Base-by-base conservation (phyloP, 2,888 invertebrate genomes). In the Tillus elongatus region DNA sequence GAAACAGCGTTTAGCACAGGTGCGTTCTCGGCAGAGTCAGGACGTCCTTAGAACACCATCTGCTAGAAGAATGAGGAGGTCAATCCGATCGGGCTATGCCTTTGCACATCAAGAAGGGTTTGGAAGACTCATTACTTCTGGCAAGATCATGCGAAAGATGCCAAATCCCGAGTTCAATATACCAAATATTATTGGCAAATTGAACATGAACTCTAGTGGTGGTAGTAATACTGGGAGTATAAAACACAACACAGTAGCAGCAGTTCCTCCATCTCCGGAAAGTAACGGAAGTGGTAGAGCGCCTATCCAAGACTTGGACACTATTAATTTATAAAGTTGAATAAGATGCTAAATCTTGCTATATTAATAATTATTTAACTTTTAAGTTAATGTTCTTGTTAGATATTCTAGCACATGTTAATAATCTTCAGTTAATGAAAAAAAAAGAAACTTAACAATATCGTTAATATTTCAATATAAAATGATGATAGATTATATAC, bases 71-170 rank as follows among this genome's bases (percentile, higher is more conserved):
- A 89, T 89, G 41, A 74, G 96, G 24, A 80, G 91, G 54, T 93
- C 92, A 15, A 77, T 96, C 45, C 82, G 96, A 39, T 95, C 95
- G 8, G 96, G 97, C 38, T 93, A 98, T 69, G 97, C 97, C 6
- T 98, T 98, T 70, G 92, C 97, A 39, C 97, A 98, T 70, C 92
- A 93, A 60, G 90, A 92, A 72, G 95, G 95, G 52, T 96, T 95
- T 67, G 95, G 95, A 32, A 77, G 91, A 12, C 83, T 98, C 52
- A 98, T 98, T 63, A 97, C 95, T 8, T 91, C 91, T 33, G 96
- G 95, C 41, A 91, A 91, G 69, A 92, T 95, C 58, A 93, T 95
- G 92, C 75, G 81, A 47, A 82, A 85, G 60, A 69, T 85, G 63
- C 85, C 85, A 36, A 85, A 84, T 64, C 66, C 72, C 31, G 85